phyloP scores from a whole-genome alignment of 2,888 invertebrate genomes.

The Venusia cambrica region DNA sequence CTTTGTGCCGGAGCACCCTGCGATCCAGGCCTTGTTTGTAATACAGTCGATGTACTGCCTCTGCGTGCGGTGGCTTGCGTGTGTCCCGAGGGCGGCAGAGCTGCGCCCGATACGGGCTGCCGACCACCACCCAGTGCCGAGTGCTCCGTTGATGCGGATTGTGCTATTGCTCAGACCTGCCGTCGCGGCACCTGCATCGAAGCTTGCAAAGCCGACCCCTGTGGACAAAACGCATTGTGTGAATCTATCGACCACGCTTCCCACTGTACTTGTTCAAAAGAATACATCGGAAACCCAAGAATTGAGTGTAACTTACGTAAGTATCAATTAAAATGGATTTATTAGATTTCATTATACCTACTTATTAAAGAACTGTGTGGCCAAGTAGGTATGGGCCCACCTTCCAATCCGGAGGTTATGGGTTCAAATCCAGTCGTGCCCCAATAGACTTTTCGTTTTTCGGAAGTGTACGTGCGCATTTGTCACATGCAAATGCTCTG shows the following conservation, averaged over 20 bases:
- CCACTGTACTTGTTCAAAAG: constrained; percentile 88
- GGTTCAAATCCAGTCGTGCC: too few relatives aligned
- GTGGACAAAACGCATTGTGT: constrained; percentile 92
- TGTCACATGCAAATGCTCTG: too few relatives aligned
- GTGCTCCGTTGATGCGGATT: constrained; percentile 88
- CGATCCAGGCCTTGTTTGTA: constrained; percentile 88
- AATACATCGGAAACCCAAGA: constrained; percentile 89
- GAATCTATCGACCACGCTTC: constrained; percentile 88
- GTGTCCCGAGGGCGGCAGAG: constrained; percentile 90
- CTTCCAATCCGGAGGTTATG: too few relatives aligned
- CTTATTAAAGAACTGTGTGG: too few relatives aligned
- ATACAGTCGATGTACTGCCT: constrained; percentile 89
- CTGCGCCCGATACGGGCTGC: constrained; percentile 87
- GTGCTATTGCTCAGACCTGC: constrained; percentile 87
- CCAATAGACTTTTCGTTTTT: too few relatives aligned
- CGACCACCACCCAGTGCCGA: constrained; percentile 81
- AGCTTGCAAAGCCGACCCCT: constrained; percentile 88
- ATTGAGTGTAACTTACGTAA: constrained; percentile 86
- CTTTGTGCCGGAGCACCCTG: constrained; percentile 90
- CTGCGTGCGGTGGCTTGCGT: constrained; percentile 92
- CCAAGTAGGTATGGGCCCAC: too few relatives aligned
- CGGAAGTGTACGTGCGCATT: too few relatives aligned
- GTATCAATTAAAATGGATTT: constrained; percentile 1
- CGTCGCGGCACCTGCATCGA: constrained; percentile 88
- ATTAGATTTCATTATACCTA: background rate